Evolutionary conservation across 2,888 invertebrate genomes (phyloP).

Genomic region (Phyllotreta cruciferae): DNA sequence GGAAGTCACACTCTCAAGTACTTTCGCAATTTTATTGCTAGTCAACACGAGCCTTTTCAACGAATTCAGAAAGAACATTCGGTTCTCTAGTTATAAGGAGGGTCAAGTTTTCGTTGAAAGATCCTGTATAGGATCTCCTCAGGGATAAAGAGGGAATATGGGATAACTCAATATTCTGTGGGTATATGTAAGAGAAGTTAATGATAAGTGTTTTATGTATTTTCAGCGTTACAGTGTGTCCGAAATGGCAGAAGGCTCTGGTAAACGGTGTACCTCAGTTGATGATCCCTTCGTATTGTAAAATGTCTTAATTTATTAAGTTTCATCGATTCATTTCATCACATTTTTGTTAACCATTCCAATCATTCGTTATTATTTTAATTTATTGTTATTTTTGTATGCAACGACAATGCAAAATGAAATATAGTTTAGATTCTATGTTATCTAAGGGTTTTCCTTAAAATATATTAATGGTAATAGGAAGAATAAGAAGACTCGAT

Average conservation of each 20-base stretch:
- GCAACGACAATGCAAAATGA: slow-evolving; percentile 36
- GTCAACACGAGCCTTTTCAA: no score
- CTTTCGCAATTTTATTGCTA: no score
- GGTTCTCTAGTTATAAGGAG: no score
- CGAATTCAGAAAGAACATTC: no score
- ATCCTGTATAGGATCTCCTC: no score
- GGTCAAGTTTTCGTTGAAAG: no score
- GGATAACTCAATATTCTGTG: slow-evolving; percentile 3
- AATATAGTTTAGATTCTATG: background rate
- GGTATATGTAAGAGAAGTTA: background rate
- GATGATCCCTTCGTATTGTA: slow-evolving; percentile 58
- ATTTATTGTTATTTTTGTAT: slow-evolving; percentile 34
- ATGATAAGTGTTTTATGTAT: slow-evolving; percentile 14
- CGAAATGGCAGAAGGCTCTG: slow-evolving; percentile 70
- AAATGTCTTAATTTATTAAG: slow-evolving; percentile 13
- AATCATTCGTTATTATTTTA: slow-evolving; percentile 13
- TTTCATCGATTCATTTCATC: slow-evolving; percentile 15
- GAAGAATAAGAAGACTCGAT: slow-evolving; percentile 13
- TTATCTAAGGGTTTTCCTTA: no score
- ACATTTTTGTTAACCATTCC: slow-evolving; percentile 19
- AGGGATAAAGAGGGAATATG: background rate
- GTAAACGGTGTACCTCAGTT: slow-evolving; percentile 68
- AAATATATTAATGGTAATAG: background rate
- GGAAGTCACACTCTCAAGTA: no score
- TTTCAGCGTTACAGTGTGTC: slow-evolving; percentile 75